Evolutionary conservation across 1,140 invertebrate species (phyloP).

Genomic region (Vanessa tameamea): DNA sequence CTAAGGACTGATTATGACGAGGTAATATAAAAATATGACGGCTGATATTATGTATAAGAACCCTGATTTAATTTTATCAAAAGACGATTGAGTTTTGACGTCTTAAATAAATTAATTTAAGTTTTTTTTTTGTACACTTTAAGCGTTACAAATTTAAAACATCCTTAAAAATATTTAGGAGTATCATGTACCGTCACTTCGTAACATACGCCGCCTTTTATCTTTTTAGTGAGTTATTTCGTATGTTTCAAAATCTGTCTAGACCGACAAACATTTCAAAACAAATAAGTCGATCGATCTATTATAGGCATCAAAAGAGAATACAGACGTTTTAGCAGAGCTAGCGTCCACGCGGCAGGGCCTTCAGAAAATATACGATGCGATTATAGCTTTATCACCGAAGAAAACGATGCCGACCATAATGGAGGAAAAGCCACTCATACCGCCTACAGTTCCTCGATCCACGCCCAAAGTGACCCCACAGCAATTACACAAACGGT

Average conservation of each 20-base stretch:
- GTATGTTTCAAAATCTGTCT: too few relatives aligned
- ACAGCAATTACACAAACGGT: conserved; percentile 71
- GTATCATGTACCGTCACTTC: too few relatives aligned
- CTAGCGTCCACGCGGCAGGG: conserved; percentile 75
- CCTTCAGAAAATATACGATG: conserved; percentile 82
- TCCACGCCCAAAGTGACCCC: conserved; percentile 71
- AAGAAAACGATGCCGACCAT: conserved; percentile 81
- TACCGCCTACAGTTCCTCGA: conserved; percentile 57
- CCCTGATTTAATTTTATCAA: too few relatives aligned
- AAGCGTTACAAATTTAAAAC: too few relatives aligned
- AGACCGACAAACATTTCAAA: not conserved
- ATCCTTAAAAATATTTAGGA: too few relatives aligned
- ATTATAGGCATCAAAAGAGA: conserved; percentile 82
- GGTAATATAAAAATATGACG: conserved; percentile 61
- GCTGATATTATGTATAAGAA: too few relatives aligned
- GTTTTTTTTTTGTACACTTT: too few relatives aligned
- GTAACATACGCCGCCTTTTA: too few relatives aligned
- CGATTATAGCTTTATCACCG: conserved; percentile 81
- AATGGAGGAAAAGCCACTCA: conserved; percentile 63
- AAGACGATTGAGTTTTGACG: too few relatives aligned
- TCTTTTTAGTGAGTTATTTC: too few relatives aligned
- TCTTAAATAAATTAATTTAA: too few relatives aligned
- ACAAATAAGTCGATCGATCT: not conserved
- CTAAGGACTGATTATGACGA: conserved; percentile 89
- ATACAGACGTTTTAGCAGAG: conserved; percentile 73